Percentiles rank a stretch among this genome's conserved stretches.
phyloP scores from a whole-genome alignment of 2,113 vertebrate species.

The Clarias macrocephalus region DNA sequence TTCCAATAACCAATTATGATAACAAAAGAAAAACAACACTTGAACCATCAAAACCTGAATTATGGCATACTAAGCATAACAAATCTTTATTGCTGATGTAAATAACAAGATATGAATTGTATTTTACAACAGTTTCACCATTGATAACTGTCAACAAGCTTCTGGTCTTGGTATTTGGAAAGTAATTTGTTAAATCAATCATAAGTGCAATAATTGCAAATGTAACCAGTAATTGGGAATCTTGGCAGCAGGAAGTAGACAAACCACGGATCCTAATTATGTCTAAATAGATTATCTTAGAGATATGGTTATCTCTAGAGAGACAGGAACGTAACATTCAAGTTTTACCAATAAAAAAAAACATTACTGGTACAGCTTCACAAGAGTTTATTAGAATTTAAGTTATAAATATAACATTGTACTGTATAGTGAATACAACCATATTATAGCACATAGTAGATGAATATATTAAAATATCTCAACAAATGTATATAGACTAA shows the following conservation, averaged over 20 bases:
- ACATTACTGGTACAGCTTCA: neutral
- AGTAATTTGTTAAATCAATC: no score
- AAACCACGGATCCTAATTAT: neutral
- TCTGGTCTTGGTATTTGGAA: no score
- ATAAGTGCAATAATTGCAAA: no score
- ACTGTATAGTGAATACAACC: neutral
- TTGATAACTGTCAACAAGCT: no score
- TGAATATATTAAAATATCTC: neutral
- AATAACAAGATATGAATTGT: no score
- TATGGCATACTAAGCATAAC: no score
- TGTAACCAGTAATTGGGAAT: neutral
- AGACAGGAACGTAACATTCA: neutral
- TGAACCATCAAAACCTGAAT: no score
- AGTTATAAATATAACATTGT: neutral
- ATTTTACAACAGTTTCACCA: no score
- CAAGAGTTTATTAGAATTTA: neutral
- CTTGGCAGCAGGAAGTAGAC: neutral
- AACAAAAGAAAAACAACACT: no score
- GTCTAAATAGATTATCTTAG: neutral
- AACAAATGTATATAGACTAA: slow-evolving; percentile 4
- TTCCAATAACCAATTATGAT: no score
- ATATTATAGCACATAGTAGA: neutral
- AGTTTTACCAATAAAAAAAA: neutral
- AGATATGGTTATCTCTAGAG: neutral
- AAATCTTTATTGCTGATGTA: no score